phyloP scores from a whole-genome alignment of 2,888 invertebrate genomes.

The Melieria picta region DNA sequence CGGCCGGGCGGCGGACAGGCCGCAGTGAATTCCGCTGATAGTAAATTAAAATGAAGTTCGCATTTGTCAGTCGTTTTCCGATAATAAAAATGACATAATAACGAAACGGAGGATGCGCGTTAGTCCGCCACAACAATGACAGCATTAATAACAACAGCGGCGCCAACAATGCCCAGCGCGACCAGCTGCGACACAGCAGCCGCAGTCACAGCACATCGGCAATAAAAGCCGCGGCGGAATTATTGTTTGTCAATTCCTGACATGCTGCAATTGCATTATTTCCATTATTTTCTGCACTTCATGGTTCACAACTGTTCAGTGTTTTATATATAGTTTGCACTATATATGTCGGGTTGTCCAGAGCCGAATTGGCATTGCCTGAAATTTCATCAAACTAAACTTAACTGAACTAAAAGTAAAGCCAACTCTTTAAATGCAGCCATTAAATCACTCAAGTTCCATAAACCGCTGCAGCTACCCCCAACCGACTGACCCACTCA shows the following conservation, averaged over 20 bases:
- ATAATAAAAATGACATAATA: neutral
- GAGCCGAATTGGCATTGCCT: too few relatives aligned
- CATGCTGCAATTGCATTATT: conserved; percentile 14
- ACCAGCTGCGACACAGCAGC: neutral
- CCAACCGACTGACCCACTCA: too few relatives aligned
- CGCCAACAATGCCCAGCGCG: neutral
- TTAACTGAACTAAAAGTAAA: too few relatives aligned
- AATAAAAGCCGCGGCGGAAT: conserved; percentile 1
- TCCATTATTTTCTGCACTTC: conserved; percentile 8
- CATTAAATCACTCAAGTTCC: too few relatives aligned
- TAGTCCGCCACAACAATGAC: neutral
- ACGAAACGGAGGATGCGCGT: too few relatives aligned
- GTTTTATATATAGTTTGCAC: too few relatives aligned
- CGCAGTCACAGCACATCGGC: neutral
- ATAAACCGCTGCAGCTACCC: too few relatives aligned
- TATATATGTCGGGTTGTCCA: too few relatives aligned
- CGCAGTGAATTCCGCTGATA: neutral
- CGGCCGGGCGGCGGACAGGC: neutral
- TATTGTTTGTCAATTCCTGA: conserved; percentile 10
- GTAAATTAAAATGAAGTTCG: neutral
- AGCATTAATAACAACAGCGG: conserved; percentile 5
- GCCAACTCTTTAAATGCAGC: too few relatives aligned
- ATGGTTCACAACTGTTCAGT: too few relatives aligned
- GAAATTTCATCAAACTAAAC: too few relatives aligned
- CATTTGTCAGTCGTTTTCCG: neutral